These are phyloP conservation scores for Meda fulgida DNA, from an alignment of 2,797 vertebrate species.

Conservation along the genomic window DNA sequence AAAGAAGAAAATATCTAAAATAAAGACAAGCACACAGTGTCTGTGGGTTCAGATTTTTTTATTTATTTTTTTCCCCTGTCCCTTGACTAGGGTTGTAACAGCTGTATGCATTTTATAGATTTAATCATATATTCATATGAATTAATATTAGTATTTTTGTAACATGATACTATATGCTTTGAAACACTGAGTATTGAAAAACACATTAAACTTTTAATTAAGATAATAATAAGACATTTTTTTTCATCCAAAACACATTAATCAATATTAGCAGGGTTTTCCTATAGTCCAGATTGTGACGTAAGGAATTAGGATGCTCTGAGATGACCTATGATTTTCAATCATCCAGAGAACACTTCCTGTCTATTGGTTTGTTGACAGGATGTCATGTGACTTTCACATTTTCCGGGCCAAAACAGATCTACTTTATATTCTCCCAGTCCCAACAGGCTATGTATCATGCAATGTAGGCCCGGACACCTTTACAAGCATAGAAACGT, in stretches of 20 bases:
- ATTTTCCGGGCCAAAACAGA: constrained; percentile 67
- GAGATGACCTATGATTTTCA: constrained; percentile 66
- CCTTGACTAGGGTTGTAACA: too few relatives aligned
- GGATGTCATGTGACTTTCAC: constrained; percentile 75
- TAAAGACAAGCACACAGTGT: too few relatives aligned
- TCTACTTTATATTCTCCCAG: constrained; percentile 56
- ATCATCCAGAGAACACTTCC: constrained; percentile 74
- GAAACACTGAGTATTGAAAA: background rate
- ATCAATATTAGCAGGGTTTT: background rate
- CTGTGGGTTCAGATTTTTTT: too few relatives aligned
- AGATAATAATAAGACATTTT: background rate
- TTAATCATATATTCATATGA: too few relatives aligned
- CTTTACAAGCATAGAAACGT: constrained; percentile 15
- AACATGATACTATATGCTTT: background rate
- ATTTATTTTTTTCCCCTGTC: too few relatives aligned
- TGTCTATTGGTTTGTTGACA: constrained; percentile 68
- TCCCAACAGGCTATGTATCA: constrained; percentile 55
- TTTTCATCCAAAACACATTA: background rate
- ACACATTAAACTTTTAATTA: background rate
- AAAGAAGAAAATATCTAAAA: too few relatives aligned
- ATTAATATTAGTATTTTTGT: background rate
- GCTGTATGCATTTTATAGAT: too few relatives aligned
- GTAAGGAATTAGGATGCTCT: constrained; percentile 27
- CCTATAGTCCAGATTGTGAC: constrained; percentile 26
- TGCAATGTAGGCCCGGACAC: constrained; percentile 48